These are phyloP conservation scores for Cantharis rustica DNA, from an alignment of 2,888 invertebrate species.

Conservation along the genomic window DNA sequence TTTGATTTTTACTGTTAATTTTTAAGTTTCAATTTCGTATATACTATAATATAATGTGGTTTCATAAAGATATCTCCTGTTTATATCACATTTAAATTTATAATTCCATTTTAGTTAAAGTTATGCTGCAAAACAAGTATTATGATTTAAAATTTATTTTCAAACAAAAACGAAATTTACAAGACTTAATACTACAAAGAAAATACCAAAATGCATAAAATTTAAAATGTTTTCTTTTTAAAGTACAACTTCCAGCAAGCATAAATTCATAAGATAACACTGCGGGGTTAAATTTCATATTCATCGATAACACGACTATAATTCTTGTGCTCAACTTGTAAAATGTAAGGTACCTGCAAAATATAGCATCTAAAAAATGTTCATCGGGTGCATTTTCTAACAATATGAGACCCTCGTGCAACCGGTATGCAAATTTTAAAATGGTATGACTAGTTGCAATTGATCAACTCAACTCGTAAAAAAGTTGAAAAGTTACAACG, in stretches of 20 bases:
- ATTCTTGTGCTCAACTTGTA: constrained; percentile 9
- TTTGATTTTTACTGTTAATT: too few relatives aligned
- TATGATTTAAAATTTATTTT: neutral
- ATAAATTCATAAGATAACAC: constrained; percentile 19
- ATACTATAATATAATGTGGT: neutral
- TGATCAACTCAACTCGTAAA: constrained; percentile 30
- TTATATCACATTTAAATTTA: neutral
- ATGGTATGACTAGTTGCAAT: constrained; percentile 33
- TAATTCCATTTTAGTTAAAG: neutral
- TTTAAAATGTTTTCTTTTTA: constrained; percentile 6
- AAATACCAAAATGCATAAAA: neutral
- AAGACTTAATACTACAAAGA: neutral
- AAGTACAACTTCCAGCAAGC: constrained; percentile 8
- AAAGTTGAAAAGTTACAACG: constrained; percentile 22
- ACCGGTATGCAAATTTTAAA: constrained; percentile 30
- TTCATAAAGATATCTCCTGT: neutral
- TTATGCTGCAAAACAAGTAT: neutral
- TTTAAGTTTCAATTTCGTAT: too few relatives aligned
- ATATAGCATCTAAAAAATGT: constrained; percentile 23
- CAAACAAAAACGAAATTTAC: neutral
- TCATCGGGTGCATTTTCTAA: constrained; percentile 13
- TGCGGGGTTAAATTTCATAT: constrained; percentile 21
- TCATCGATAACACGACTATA: constrained; percentile 22
- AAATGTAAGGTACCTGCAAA: constrained; percentile 12
- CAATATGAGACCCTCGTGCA: constrained; percentile 16